phyloP scores from a whole-genome alignment of 2,888 invertebrate species.

The Latheticus oryzae region DNA sequence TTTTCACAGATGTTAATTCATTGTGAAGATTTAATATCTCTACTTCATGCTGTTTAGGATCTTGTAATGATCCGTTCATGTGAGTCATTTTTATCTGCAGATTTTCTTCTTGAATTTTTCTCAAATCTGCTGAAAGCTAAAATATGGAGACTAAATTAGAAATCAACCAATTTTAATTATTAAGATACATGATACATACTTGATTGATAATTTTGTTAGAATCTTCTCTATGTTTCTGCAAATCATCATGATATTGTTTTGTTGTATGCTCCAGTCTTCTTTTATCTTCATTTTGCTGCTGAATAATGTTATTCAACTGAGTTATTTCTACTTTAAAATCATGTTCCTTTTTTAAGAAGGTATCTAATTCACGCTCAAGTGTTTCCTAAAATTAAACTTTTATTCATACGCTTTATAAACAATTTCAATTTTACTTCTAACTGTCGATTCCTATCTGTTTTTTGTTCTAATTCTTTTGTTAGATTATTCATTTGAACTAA shows the following conservation, averaged over 20 bases:
- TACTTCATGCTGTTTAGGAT: constrained; percentile 60
- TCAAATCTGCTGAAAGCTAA: constrained; percentile 63
- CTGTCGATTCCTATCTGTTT: constrained; percentile 66
- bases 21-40: constrained; percentile 69
- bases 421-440: constrained; percentile 44
- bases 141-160: constrained; percentile 22
- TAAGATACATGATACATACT: too few species aligned
- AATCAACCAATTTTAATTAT: background rate
- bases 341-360: constrained; percentile 63
- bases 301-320: constrained; percentile 60
- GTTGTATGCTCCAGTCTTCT: constrained; percentile 61
- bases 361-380: constrained; percentile 46
- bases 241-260: constrained; percentile 67
- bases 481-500: constrained; percentile 57
- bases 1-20: constrained; percentile 68
- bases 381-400: constrained; percentile 47
- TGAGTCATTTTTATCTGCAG: constrained; percentile 51
- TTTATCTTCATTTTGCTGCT: constrained; percentile 65
- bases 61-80: constrained; percentile 60
- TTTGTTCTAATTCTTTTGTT: constrained; percentile 69
- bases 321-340: constrained; percentile 68
- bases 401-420: too few species aligned
- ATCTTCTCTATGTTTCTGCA: constrained; percentile 68
- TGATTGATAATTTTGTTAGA: constrained; percentile 66
- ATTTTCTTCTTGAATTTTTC: constrained; percentile 55